Evolutionary conservation across 2,888 invertebrate species (phyloP).

Genomic region (Eucera pruinosa): DNA sequence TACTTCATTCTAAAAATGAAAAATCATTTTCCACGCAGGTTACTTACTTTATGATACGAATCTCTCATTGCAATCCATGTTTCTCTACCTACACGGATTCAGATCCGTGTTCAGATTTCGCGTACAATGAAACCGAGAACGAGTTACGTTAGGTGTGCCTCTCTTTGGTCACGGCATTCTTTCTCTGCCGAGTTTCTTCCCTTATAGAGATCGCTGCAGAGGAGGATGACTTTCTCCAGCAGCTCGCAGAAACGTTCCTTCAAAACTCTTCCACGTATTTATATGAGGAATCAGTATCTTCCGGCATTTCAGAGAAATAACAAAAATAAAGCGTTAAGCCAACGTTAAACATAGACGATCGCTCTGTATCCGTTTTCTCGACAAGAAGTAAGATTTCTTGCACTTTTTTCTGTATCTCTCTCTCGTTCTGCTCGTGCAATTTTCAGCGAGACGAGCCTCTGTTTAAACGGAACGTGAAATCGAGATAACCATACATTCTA

Average conservation of each 20-base stretch:
- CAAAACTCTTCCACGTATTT: conserved; percentile 17
- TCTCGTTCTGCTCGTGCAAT: too few relatives aligned
- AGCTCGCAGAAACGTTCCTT: conserved; percentile 21
- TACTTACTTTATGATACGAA: not conserved
- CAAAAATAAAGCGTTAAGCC: conserved; percentile 4
- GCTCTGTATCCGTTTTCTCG: too few relatives aligned
- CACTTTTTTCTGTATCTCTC: too few relatives aligned
- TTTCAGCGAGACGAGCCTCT: too few relatives aligned
- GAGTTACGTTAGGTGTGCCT: not conserved
- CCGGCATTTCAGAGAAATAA: not conserved
- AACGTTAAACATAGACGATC: not conserved
- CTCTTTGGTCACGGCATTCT: not conserved
- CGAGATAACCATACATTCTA: not conserved
- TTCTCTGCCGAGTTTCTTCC: conserved; percentile 23
- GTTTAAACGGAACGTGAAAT: too few relatives aligned
- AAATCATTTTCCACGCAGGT: not conserved
- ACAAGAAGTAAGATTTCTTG: not conserved
- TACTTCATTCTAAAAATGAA: not conserved
- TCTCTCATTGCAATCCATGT: not conserved
- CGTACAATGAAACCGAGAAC: conserved; percentile 23
- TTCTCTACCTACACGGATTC: not conserved
- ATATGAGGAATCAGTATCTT: conserved; percentile 1
- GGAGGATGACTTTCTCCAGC: conserved; percentile 33
- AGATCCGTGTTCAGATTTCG: not conserved
- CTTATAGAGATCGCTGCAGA: conserved; percentile 19